Evolutionary conservation across 2,797 vertebrate genomes (phyloP).

Genomic region (Zalophus californianus): DNA sequence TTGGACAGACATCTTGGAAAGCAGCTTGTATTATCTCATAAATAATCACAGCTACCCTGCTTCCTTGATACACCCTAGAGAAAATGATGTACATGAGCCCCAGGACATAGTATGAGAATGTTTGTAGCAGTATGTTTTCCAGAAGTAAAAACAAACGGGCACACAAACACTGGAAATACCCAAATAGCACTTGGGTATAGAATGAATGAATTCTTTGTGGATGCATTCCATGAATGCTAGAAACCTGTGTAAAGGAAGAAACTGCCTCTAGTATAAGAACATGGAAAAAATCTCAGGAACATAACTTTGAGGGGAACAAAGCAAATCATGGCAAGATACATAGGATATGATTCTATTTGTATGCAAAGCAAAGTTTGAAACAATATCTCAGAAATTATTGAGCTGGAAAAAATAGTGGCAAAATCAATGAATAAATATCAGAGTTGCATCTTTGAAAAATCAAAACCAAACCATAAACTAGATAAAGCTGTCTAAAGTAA

Average conservation of each 20-base stretch:
- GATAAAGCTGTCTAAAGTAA: not conserved
- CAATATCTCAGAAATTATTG: conserved; percentile 8
- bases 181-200: not conserved
- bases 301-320: not conserved
- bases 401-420: not conserved
- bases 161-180: not conserved
- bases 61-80: not conserved
- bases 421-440: conserved; percentile 4
- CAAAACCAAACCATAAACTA: not conserved
- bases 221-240: not conserved
- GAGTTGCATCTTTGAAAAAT: conserved; percentile 2
- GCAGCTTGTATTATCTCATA: not conserved
- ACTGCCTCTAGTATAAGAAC: not conserved
- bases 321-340: not conserved
- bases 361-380: not conserved
- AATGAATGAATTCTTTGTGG: not conserved
- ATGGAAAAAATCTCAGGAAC: not conserved
- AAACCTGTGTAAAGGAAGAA: not conserved
- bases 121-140: conserved; percentile 26
- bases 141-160: not conserved
- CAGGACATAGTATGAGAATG: not conserved
- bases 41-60: not conserved
- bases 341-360: not conserved
- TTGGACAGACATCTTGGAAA: not conserved
- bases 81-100: not conserved